Evolutionary conservation across 1,140 invertebrate species (phyloP).

Genomic region (Cepaea nemoralis): DNA sequence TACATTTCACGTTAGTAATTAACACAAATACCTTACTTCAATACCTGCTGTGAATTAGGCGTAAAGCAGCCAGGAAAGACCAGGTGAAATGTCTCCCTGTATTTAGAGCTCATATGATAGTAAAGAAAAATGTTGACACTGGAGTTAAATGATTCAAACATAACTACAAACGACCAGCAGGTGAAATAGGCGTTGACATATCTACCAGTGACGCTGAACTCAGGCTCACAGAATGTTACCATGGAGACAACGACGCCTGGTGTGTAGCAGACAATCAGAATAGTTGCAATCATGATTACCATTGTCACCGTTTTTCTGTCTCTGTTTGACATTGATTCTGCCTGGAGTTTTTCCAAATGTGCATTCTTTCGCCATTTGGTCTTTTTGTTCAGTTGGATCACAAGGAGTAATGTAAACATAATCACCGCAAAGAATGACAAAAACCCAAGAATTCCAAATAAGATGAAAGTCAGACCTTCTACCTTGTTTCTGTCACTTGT

Average conservation of each 20-base stretch:
- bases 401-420: not conserved
- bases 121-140: too few species aligned
- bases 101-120: too few species aligned
- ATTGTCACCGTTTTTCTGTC: constrained; percentile 3
- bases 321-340: not conserved
- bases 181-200: not conserved
- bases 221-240: not conserved
- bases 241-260: not conserved
- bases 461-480: constrained; percentile 1
- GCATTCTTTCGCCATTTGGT: constrained; percentile 4
- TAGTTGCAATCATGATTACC: constrained; percentile 3
- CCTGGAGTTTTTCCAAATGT: not conserved
- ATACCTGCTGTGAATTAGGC: too few species aligned
- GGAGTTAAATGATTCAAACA: too few species aligned
- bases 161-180: not conserved
- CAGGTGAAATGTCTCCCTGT: too few species aligned
- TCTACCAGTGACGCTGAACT: not conserved
- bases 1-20: too few species aligned
- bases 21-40: too few species aligned
- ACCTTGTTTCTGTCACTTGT: not conserved
- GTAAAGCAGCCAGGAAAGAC: too few species aligned
- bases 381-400: not conserved
- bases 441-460: not conserved
- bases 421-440: not conserved
- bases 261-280: too few species aligned